phyloP scores from a whole-genome alignment of 2,113 vertebrate species.

The Gila orcuttii region DNA sequence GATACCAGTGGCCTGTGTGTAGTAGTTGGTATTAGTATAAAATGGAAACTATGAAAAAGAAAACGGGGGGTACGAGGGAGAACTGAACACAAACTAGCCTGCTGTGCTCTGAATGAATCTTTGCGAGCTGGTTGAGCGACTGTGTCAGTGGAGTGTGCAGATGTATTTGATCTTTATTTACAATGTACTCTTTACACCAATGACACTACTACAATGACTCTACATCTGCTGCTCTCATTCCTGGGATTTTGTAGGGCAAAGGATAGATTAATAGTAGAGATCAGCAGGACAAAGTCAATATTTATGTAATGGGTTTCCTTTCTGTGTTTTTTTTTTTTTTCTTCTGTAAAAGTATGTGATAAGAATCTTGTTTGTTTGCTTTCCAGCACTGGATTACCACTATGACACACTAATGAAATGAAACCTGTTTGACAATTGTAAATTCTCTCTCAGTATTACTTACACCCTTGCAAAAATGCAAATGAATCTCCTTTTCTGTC shows the following conservation, averaged over 20 bases:
- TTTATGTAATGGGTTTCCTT: neutral
- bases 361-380: neutral
- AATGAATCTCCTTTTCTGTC: neutral
- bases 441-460: neutral
- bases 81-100: conserved; percentile 17
- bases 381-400: neutral
- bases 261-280: neutral
- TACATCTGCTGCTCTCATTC: neutral
- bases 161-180: neutral
- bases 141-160: neutral
- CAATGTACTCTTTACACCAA: neutral
- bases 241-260: neutral
- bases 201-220: neutral
- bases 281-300: neutral
- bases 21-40: neutral
- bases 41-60: neutral
- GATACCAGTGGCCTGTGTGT: neutral
- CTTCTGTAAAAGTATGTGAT: neutral
- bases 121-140: neutral
- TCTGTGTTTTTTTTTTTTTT: neutral
- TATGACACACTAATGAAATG: neutral
- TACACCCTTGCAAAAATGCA: neutral
- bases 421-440: neutral
- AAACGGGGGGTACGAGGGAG: neutral
- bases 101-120: conserved; percentile 24